Percentiles rank a stretch among this genome's conserved stretches.
Conservation (phyloP, 2,888 invertebrate genomes). For the Dryococelus australis region DNA sequence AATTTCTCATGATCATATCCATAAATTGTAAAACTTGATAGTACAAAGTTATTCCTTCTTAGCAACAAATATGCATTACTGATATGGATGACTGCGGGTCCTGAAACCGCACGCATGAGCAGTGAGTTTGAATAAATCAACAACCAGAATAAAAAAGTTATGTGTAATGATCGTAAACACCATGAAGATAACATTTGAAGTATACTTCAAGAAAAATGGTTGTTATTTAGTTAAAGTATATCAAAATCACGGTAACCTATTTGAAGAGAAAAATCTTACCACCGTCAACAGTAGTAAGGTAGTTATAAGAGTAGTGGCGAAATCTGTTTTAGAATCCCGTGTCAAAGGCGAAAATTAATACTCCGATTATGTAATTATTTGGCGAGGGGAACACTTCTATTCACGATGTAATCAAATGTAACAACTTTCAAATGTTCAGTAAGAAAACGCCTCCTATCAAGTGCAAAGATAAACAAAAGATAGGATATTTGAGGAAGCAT, state of each 20-base stretch:
- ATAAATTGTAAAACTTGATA: too few relatives aligned
- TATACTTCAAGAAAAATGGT: not conserved
- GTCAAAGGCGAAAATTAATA: not conserved
- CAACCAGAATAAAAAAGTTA: too few relatives aligned
- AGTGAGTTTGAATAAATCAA: too few relatives aligned
- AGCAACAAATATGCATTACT: too few relatives aligned
- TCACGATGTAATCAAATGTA: not conserved
- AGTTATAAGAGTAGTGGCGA: not conserved
- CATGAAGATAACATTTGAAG: not conserved
- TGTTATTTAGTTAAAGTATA: not conserved
- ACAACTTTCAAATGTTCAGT: not conserved
- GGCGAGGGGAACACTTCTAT: not conserved
- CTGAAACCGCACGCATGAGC: too few relatives aligned
- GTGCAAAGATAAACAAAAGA: not conserved
- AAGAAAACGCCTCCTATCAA: not conserved
- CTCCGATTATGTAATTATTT: not conserved
- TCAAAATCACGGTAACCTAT: not conserved
- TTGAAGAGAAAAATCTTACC: slow-evolving; percentile 5
- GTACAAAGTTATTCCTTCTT: too few relatives aligned
- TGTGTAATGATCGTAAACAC: not conserved
- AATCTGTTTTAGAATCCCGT: not conserved
- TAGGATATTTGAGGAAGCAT: not conserved
- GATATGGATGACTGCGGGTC: too few relatives aligned
- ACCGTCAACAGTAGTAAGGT: not conserved
- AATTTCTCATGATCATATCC: too few relatives aligned